Evolutionary conservation across 2,113 vertebrate genomes (phyloP).

Genomic region (Mandrillus leucophaeus): DNA sequence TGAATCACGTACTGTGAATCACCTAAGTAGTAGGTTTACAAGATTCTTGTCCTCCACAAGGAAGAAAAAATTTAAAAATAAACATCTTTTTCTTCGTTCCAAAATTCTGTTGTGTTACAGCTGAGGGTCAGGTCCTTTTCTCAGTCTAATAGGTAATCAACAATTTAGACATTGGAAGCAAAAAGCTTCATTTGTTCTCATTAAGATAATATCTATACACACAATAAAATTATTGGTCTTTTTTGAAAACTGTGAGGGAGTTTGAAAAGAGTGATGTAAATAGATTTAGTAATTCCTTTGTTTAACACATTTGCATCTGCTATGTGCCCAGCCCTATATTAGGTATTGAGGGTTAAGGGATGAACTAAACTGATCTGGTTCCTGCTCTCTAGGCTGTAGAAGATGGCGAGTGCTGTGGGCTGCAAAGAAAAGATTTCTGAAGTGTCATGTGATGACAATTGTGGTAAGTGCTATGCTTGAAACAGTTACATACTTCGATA

Average conservation of each 20-base stretch:
- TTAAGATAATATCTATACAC: background rate
- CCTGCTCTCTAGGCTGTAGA: background rate
- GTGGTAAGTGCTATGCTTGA: background rate
- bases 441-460: background rate
- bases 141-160: background rate
- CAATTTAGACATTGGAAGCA: background rate
- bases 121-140: background rate
- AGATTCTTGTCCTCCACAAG: background rate
- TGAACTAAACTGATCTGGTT: background rate
- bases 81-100: background rate
- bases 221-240: background rate
- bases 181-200: background rate
- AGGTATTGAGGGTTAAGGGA: background rate
- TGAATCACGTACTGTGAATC: background rate
- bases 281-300: background rate
- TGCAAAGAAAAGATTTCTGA: background rate
- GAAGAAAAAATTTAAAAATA: background rate
- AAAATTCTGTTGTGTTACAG: background rate
- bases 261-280: background rate
- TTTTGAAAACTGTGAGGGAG: background rate
- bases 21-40: background rate
- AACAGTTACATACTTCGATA: background rate
- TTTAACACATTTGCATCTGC: background rate
- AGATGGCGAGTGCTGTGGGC: background rate
- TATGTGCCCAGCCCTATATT: background rate